Conservation (phyloP, 2,888 invertebrate species). For the Pilophorus perplexus region DNA sequence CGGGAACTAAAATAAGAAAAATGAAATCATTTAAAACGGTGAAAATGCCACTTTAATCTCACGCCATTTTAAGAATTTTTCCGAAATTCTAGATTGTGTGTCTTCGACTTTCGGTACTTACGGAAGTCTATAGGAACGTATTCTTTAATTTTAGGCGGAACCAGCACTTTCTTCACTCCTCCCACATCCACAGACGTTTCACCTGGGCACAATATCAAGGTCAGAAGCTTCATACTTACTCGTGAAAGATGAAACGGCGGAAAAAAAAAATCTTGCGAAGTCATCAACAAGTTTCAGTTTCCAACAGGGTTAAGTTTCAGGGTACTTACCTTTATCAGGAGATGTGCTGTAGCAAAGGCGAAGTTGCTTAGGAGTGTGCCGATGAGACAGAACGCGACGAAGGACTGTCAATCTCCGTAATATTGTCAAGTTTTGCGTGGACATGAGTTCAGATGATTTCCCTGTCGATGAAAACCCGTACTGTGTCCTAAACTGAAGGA, state of each 20-base stretch:
- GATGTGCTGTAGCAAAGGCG: slow-evolving; percentile 10
- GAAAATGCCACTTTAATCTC: too few species aligned
- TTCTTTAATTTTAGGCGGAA: slow-evolving; percentile 66
- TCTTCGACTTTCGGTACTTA: too few species aligned
- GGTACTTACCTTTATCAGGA: neutral
- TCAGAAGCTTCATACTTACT: too few species aligned
- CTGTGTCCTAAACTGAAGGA: too few species aligned
- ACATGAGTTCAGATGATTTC: too few species aligned
- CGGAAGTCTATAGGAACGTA: slow-evolving; percentile 81
- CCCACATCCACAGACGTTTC: slow-evolving; percentile 64
- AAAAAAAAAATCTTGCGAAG: neutral
- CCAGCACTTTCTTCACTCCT: slow-evolving; percentile 66
- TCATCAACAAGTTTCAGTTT: neutral
- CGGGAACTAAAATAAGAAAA: slow-evolving; percentile 57
- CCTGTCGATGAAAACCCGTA: too few species aligned
- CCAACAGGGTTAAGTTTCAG: neutral
- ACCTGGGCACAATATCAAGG: slow-evolving; percentile 44
- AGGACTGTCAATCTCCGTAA: slow-evolving; percentile 10
- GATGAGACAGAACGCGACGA: slow-evolving; percentile 1
- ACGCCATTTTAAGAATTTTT: too few species aligned
- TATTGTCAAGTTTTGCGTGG: slow-evolving; percentile 5
- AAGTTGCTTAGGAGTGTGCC: neutral
- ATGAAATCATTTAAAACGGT: neutral
- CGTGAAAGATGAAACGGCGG: too few species aligned
- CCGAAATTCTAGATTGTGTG: too few species aligned